These are phyloP conservation scores for Cyclargus thomasi DNA, from an alignment of 1,140 invertebrate species.

Conservation along the genomic window DNA sequence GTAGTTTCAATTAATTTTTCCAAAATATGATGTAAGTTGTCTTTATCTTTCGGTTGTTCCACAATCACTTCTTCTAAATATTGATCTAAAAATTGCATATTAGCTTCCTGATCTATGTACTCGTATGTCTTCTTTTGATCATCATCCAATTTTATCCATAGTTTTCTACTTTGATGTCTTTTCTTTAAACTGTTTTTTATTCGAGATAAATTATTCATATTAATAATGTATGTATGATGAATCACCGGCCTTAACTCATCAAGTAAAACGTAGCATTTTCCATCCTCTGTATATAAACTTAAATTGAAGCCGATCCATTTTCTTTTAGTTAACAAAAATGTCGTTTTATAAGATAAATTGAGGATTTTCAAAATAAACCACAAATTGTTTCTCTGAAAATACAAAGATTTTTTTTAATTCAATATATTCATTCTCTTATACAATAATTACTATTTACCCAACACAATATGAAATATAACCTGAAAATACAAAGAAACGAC, in stretches of 20 bases:
- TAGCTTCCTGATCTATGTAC: slow-evolving; percentile 30
- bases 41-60: slow-evolving; percentile 25
- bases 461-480: too few relatives aligned
- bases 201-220: too few relatives aligned
- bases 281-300: slow-evolving; percentile 18
- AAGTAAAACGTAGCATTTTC: slow-evolving; percentile 26
- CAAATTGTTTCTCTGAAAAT: too few relatives aligned
- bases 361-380: too few relatives aligned
- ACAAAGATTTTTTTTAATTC: too few relatives aligned
- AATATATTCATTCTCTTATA: too few relatives aligned
- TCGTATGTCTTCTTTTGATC: slow-evolving; percentile 29
- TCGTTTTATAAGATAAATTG: background rate
- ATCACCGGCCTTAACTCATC: slow-evolving; percentile 26
- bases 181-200: too few relatives aligned
- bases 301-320: background rate
- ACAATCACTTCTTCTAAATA: slow-evolving; percentile 27
- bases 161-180: slow-evolving; percentile 32
- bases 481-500: too few relatives aligned
- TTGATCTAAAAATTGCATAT: slow-evolving; percentile 33
- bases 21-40: slow-evolving; percentile 25
- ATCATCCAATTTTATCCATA: slow-evolving; percentile 32
- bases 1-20: slow-evolving; percentile 29
- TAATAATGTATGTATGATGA: slow-evolving; percentile 28
- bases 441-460: too few relatives aligned
- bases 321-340: slow-evolving; percentile 1